Percentiles rank a stretch among this genome's conserved stretches.
Evolutionary conservation across 2,797 vertebrate genomes (phyloP).

Genomic region (Falco cherrug): DNA sequence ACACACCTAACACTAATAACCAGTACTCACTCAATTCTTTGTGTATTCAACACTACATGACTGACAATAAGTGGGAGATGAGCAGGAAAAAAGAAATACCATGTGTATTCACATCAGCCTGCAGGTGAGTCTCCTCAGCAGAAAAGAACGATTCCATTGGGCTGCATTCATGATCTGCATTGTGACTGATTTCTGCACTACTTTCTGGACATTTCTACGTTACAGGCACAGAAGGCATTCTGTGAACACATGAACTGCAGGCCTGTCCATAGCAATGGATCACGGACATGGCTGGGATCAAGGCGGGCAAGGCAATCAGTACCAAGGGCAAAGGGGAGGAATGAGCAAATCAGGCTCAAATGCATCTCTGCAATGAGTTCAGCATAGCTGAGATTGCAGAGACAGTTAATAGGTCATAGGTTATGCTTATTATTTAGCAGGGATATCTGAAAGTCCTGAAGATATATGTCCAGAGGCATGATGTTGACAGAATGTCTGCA

Average conservation of each 20-base stretch:
- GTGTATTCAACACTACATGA: background rate
- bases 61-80: background rate
- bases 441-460: background rate
- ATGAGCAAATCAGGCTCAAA: background rate
- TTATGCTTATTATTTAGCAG: background rate
- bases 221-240: background rate
- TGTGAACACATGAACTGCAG: background rate
- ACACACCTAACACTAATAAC: background rate
- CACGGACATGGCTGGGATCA: background rate
- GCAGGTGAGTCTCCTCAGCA: background rate
- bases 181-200: background rate
- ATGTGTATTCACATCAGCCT: background rate
- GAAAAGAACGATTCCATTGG: background rate
- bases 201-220: background rate
- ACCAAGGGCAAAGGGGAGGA: background rate
- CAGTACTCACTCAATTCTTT: background rate
- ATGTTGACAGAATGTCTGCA: background rate
- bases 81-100: background rate
- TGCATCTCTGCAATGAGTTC: background rate
- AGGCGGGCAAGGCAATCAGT: background rate
- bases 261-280: background rate
- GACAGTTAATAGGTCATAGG: background rate
- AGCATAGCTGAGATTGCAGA: background rate
- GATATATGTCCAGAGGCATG: background rate
- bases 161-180: background rate